Evolutionary conservation across 2,888 invertebrate species (phyloP).

Genomic region (Acleris sparsana): DNA sequence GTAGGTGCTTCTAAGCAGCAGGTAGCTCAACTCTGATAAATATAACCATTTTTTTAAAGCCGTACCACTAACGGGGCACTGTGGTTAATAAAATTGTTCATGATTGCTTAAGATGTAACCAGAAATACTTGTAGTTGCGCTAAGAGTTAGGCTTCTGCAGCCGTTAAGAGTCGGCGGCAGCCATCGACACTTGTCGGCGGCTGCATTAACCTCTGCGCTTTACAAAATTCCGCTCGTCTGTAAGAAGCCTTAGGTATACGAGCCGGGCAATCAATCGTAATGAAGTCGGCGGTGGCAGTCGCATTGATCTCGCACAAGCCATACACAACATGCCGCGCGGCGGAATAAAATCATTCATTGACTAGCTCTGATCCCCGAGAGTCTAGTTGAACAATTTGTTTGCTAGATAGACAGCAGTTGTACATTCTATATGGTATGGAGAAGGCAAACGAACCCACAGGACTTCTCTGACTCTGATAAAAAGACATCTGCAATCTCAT

Average conservation of each 20-base stretch:
- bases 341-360: constrained; percentile 4
- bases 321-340: constrained; percentile 2
- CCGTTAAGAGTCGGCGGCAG: no score
- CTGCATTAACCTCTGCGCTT: no score
- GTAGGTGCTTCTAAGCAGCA: background rate
- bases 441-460: no score
- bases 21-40: background rate
- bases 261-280: constrained; percentile 1
- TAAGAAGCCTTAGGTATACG: background rate
- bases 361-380: background rate
- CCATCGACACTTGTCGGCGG: no score
- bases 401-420: no score
- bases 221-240: no score
- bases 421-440: no score
- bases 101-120: background rate
- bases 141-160: background rate
- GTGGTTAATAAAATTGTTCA: no score
- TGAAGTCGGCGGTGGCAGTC: background rate
- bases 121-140: background rate
- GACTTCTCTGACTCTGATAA: no score
- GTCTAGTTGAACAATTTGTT: background rate
- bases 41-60: no score
- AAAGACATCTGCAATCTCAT: no score
- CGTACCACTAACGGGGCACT: no score
- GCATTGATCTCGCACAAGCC: background rate